Base-by-base conservation (phyloP, 2,113 vertebrate genomes). In the Vicugna pacos region DNA sequence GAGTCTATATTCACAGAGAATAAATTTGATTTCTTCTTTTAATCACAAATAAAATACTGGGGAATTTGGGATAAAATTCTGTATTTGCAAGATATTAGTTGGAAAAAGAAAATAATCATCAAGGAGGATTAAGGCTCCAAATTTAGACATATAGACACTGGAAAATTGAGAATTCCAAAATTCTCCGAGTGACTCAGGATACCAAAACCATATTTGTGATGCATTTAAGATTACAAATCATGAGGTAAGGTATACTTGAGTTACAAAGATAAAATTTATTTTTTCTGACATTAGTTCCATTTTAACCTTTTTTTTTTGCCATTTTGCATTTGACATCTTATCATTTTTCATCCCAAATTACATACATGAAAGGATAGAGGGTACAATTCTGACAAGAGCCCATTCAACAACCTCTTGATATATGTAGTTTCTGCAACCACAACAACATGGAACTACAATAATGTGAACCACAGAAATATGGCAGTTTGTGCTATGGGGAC, bases 11-110 rank as follows among this genome's bases (percentile, higher is more conserved):
- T 88, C 19, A 46, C 15, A 54, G 11, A 70, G 69, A 90, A 82
- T 60, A 64, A 50, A 89, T 60, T 56, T 56, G 5, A 75, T 80
- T 76, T 64, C 75, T n/a, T 92, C 22, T 89, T 95, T 83, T 58
- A 87, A 60, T 95, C 54, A 96, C 7, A 82, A 65, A 19, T 85
- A 88, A 50, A 84, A 30, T 79, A 82, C 42, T 80, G 13, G 73
- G 20, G 30, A 58, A 92, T 52, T 50, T 42, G 38, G 22, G 32
- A 46, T 73, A 89, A 89, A 83, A 93, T 20, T 85, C 12, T 82
- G 3, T n/a, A 30, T 80, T 93, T 83, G 20, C 19, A 96, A 96
- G 24, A 89, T 93, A 89, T 42, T 60, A 76, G 19, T 32, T 81
- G 58, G 12, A 84, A 95, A 93, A 76, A 89, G 26, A 90, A 91